A percentile compares a stretch with the other conserved stretches of the same genome.
These are phyloP conservation scores for Chirona hameri DNA, from an alignment of 2,888 invertebrate species.

Conservation along the genomic window DNA sequence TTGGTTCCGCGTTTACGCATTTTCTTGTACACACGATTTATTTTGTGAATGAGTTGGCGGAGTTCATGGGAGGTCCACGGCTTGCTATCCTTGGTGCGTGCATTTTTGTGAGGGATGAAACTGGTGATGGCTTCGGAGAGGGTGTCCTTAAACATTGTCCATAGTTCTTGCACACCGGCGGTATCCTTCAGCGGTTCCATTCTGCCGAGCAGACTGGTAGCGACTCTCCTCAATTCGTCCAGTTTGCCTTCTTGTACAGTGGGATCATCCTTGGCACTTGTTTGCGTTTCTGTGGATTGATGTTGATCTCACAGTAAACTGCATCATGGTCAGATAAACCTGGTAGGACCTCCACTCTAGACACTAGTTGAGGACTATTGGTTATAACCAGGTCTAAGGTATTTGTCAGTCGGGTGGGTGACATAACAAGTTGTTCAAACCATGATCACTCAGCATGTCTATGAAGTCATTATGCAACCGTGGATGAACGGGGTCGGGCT, in stretches of 20 bases:
- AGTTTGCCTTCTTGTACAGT: neutral
- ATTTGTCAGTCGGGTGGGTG: too few species aligned
- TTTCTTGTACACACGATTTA: neutral
- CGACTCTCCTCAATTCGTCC: neutral
- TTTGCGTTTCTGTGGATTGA: neutral
- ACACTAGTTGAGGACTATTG: too few species aligned
- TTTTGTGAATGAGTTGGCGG: neutral
- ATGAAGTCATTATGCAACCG: too few species aligned
- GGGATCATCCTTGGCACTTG: neutral
- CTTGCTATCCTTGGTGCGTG: neutral
- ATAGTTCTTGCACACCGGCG: neutral
- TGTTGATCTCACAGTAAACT: neutral
- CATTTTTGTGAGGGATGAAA: neutral
- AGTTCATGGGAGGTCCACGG: neutral
- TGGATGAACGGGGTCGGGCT: too few species aligned
- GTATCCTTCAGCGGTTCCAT: neutral
- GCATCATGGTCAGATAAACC: too few species aligned
- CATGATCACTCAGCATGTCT: too few species aligned
- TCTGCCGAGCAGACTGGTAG: neutral
- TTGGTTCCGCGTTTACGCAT: neutral
- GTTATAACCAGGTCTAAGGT: too few species aligned
- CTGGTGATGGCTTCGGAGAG: neutral
- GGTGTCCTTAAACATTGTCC: neutral
- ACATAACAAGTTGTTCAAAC: too few species aligned
- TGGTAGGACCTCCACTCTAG: too few species aligned